Base-by-base conservation (phyloP, 2,888 invertebrate genomes). In the Philhelius pedissequus region DNA sequence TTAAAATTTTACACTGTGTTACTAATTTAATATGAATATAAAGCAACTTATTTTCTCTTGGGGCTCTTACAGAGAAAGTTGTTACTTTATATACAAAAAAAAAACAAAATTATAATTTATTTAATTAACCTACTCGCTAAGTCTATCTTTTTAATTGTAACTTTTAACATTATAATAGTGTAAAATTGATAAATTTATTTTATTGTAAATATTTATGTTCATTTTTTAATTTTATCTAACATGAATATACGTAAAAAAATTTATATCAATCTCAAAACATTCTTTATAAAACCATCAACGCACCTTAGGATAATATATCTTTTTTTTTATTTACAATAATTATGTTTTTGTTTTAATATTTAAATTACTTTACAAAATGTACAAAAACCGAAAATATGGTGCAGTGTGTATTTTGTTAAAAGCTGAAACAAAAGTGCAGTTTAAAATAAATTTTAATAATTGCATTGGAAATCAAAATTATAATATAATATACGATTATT, bases 401-500 rank as follows among this genome's bases (percentile, higher is more conserved):
- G 80, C 79, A 66, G 68, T 84, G 84, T 80, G 62, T n/a, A n/a
- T 62, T 58, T 69, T 83, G 78, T 84, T 84, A 84, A 62, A 84
- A 84, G 79, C 84, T 84, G 84, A 80, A 84, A 84, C 76, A 71
- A 84, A 62, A 84, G 84, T 84, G 84, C 79, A 80, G 74, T 71
- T 75, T 50, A 56, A 70, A 62, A 71, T 54, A 75, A 84, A 68
- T 80, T 66, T 66, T 71, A 69, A 3, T 45, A 70, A 76, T 79
- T 75, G 35, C 38, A 71, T 62, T 73, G 27, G 25, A 71, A 81
- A 71, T 32, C 7, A 66, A 74, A 73, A 58, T 40, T 38, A 20
- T 9, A 56, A 30, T 35, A n/a, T 20, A 20, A 48, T 48, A 22
- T 22, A 22, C n/a, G n/a, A n/a, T n/a, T n/a, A n/a, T n/a, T n/a